These are phyloP conservation scores for Thinocorus orbignyianus DNA, from an alignment of 2,113 vertebrate species.

Conservation along the genomic window DNA sequence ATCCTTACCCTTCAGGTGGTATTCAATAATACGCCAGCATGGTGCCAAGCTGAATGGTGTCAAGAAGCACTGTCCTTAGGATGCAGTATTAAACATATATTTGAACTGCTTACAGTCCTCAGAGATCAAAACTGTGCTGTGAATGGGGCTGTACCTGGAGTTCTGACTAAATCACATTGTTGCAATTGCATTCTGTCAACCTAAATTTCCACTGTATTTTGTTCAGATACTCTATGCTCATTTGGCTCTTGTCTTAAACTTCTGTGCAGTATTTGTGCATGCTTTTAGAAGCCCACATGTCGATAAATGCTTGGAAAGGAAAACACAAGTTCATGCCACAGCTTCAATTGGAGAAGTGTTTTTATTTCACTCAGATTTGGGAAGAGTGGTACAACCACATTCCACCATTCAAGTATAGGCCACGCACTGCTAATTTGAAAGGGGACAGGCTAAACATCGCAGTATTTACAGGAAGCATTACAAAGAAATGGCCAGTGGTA, in stretches of 20 bases:
- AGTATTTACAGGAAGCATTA: neutral
- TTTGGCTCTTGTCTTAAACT: neutral
- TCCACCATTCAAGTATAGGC: neutral
- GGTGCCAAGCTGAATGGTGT: neutral
- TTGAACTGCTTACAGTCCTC: neutral
- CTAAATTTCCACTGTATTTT: neutral
- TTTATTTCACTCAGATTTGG: neutral
- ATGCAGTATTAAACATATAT: neutral
- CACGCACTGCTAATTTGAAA: neutral
- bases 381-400: neutral
- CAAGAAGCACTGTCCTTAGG: neutral
- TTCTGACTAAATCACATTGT: conserved; percentile 1
- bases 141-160: neutral
- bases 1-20: neutral
- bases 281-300: neutral
- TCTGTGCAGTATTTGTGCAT: neutral
- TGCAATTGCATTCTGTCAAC: neutral
- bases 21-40: neutral
- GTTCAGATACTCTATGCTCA: neutral
- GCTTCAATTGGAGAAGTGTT: neutral
- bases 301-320: neutral
- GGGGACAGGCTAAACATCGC: neutral
- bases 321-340: neutral
- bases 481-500: neutral
- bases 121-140: neutral